Conservation (phyloP, 2,888 invertebrate genomes). For the Drosophila kanekoi region DNA sequence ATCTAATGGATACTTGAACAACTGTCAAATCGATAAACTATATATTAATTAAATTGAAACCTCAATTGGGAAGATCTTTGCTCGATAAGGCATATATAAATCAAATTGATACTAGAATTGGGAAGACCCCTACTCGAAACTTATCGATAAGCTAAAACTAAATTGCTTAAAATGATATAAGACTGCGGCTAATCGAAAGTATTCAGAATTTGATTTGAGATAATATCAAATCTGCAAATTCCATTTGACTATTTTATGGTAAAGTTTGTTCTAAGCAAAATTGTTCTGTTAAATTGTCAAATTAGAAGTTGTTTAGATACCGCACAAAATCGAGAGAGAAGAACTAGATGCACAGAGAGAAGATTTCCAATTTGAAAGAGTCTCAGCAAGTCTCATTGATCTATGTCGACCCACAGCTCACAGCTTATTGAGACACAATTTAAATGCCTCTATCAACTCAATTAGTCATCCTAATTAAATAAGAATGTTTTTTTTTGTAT, state of each 20-base stretch:
- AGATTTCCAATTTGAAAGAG: neutral
- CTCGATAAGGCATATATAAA: neutral
- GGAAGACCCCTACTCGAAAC: neutral
- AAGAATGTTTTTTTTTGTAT: neutral
- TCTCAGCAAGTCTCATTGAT: neutral
- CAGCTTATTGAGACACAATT: neutral
- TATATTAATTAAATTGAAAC: no score
- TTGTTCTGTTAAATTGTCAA: no score
- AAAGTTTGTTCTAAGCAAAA: no score
- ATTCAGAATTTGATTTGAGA: no score
- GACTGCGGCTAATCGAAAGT: no score
- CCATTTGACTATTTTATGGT: no score
- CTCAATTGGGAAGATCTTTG: neutral
- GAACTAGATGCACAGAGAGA: no score
- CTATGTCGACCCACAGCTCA: no score
- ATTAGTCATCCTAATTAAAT: constrained; percentile 4
- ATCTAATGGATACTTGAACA: neutral
- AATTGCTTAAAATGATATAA: no score
- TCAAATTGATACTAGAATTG: neutral
- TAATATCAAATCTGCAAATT: no score
- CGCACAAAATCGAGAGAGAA: no score
- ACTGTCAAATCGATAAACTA: neutral
- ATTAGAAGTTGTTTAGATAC: no score
- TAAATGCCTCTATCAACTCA: neutral
- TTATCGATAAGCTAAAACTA: neutral